Base-by-base conservation (phyloP, 92 coral and sea anemone species). In the Muricea muricata region DNA sequence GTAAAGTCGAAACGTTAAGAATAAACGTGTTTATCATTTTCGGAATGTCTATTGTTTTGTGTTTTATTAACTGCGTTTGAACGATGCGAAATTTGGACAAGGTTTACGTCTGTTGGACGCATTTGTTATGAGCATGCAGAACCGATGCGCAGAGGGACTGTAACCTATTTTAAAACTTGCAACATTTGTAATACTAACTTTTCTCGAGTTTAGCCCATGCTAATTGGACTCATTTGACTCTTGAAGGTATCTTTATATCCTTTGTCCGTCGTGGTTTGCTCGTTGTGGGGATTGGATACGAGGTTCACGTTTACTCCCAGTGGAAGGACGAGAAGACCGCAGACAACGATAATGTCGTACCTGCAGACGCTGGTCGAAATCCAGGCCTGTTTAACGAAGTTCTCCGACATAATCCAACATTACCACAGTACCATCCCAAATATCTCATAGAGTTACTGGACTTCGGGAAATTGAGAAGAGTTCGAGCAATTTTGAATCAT, bases 381-480 rank as follows among this genome's bases (percentile, higher is more conserved):
- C 91, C 94, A 48, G 99, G 99, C 20, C 82, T 97, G 86, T 97
- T 97, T 90, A 97, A 97, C 78, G 93, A 91, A 29, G 97, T 97
- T 21, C 93, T 94, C 11, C 89, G 93, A 21, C 92, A 93, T n/a
- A 81, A 94, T 15, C 99, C 99, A 7, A 90, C 94, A 26, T 85
- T 97, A 10, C 99, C 99, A 0, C 99, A 97, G 87, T 97, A 93
- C 58, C 99, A 97, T 67, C 99, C 99, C 57, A 97, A 97, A 65
- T 95, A 97, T 67, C 84, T 97, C 87, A 97, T 93, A 97, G 99
- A 97, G 71, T 86, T 97, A 40, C 94, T 97, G 97, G 93, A 97
- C 85, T 97, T 95, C 72, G 99, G 99, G 31, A 96, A 93, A 65
- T 75, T 96, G 84, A 90, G 98, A 76, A 87, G 99, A 52, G 99